Evolutionary conservation across 2,113 vertebrate genomes (phyloP), one percentile per base, ranked within the genome.

Genomic region (Cyanocitta stelleri): DNA sequence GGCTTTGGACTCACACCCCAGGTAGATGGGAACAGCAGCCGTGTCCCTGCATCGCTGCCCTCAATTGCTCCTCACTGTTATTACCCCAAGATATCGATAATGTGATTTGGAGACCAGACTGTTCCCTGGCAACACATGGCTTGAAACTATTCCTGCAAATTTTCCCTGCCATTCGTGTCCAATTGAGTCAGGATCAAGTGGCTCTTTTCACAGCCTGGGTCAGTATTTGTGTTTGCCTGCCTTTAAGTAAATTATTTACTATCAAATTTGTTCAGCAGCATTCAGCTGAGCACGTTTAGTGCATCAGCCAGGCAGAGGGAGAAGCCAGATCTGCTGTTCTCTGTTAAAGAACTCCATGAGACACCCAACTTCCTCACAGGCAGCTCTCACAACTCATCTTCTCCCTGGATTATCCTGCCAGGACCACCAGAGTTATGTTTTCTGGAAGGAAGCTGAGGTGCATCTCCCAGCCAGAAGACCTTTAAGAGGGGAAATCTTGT

Each of bases 71-170:
- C 89, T 56, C 58, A 7, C 55, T 63, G 13, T 32, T 69, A 54
- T 68, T 79, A 95, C 85, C 89, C 81, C 12, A 8, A 80, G 95
- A 97, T 58, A 84, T 98, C 59, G 19, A 98, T 97, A 96, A 26
- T 15, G 39, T 22, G 52, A 95, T 96, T 95, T 91, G 93, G 74
- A 71, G 94, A 23, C 63, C 20, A 69, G 95, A 41, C 77, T 76
- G 97, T 97, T 96, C 97, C 97, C 95, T 90, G 91, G 97, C 97
- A 98, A 98, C 97, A 87, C 39, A 23, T 15, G 51, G 84, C 92
- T 94, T 83, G 79, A 97, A 96, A 88, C 68, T 61, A 66, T 93
- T 96, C 95, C 96, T 86, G 88, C 93, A 58, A 74, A 97, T 97
- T 95, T 97, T 68, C 94, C 91, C 87, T 95, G 87, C 95, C 96